Evolutionary conservation across 2,888 invertebrate genomes (phyloP).

Genomic region (Taenaris catops): DNA sequence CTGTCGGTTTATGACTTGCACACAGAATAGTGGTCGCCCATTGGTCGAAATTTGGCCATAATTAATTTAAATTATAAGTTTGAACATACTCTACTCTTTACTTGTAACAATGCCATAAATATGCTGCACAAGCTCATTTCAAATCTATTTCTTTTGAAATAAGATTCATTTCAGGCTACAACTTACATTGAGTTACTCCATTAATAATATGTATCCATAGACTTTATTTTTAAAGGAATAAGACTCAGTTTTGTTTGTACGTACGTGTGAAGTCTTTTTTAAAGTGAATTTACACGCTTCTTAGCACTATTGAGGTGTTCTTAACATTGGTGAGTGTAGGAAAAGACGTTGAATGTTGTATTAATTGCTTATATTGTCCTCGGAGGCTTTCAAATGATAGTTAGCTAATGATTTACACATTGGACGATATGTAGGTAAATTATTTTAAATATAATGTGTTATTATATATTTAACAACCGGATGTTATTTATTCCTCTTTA

Average conservation of each 20-base stretch:
- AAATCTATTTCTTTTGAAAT: constrained; percentile 27
- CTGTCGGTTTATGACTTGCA: too few relatives aligned
- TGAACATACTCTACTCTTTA: constrained; percentile 11
- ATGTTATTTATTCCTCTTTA: too few relatives aligned
- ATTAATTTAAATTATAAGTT: too few relatives aligned
- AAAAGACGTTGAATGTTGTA: constrained; percentile 22
- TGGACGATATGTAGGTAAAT: too few relatives aligned
- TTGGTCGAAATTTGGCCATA: too few relatives aligned
- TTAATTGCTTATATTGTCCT: constrained; percentile 40
- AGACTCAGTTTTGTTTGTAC: constrained; percentile 1
- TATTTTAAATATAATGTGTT: too few relatives aligned
- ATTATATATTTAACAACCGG: too few relatives aligned
- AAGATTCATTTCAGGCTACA: constrained; percentile 15
- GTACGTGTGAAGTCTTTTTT: constrained; percentile 3
- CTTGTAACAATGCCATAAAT: constrained; percentile 3
- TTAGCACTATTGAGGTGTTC: constrained; percentile 24
- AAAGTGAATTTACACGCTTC: constrained; percentile 24
- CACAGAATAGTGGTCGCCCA: too few relatives aligned
- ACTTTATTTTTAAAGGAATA: constrained; percentile 1
- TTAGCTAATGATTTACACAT: background rate
- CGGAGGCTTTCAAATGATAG: constrained; percentile 18
- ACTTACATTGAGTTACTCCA: background rate
- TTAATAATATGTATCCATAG: constrained; percentile 1
- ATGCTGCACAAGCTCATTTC: constrained; percentile 1
- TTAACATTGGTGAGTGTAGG: constrained; percentile 17